Evolutionary conservation across 2,797 vertebrate species (phyloP), one percentile per base, ranked within the genome.

Genomic region (Gymnoscopelus microlampas): DNA sequence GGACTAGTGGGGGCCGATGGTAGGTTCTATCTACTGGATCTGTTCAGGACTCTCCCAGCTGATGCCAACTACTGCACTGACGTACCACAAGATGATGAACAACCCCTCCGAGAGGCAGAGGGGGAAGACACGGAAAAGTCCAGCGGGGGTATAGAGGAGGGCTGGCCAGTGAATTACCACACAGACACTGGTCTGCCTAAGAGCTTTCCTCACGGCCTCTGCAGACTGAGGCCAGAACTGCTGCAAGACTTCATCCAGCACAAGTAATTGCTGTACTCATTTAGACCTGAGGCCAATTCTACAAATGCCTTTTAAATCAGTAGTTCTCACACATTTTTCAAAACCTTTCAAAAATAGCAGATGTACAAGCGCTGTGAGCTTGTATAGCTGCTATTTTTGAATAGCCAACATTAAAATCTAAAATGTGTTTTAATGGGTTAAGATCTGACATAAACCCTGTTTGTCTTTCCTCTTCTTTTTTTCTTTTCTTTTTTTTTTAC

Each of bases 1-100:
- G 95, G 95, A 5, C 87, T 95, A 44, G 59, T 95, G 72, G 95
- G 95, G 3, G 93, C 92, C 3, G 95, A 96, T 51, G 88, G 93
- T 1, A 90, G 95, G 53, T 93, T 88, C 78, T 95, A 96, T 81
- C 50, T 95, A 69, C 84, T 95, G 53, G 94, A 96, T 77, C 89
- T 96, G 24, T 93, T 94, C 75, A 93, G 93, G 65, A 94, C 73
- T 65, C 90, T 92, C 57, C 95, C 95, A 5, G 89, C 91, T 15
- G 95, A 96, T 79, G 89, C 88, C 76, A 96, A 95, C 88, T 95
- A 92, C 83, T 90, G 85, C 60, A 84, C 78, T 8, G 81, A 81
- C 8, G 69, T 14, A 3, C 84, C 79, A 35, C 72, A 70, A 5
- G 80, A 81, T 66, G 76, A 60, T 65, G 80, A 71, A 55, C 48